phyloP scores from a whole-genome alignment of 1,140 invertebrate genomes.

The Ceratitis capitata region DNA sequence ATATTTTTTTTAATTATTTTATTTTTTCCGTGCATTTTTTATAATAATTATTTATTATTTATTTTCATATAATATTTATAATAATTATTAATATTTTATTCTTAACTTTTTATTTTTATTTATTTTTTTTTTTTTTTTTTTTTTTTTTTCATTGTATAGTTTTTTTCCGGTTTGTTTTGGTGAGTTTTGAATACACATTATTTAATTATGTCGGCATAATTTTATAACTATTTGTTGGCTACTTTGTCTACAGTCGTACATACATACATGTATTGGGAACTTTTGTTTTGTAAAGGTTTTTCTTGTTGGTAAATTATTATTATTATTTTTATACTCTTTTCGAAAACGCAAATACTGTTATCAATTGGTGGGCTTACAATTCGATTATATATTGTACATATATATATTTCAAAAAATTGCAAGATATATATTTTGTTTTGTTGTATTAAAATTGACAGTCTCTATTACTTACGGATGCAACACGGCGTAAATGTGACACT shows the following conservation, averaged over 20 bases:
- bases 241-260: neutral
- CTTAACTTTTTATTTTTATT: neutral
- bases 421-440: neutral
- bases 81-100: neutral
- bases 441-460: neutral
- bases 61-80: neutral
- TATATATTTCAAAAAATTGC: neutral
- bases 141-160: neutral
- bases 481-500: neutral
- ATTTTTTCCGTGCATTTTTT: neutral
- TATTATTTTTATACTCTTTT: neutral
- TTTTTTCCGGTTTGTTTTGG: neutral
- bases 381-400: neutral
- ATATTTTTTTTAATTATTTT: neutral
- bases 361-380: slow-evolving; percentile 16
- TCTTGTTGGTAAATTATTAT: neutral
- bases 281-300: neutral
- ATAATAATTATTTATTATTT: neutral
- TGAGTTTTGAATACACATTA: neutral
- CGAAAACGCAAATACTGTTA: neutral
- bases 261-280: neutral
- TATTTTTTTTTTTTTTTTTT: neutral
- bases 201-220: neutral
- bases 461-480: slow-evolving; percentile 5
- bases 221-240: neutral